Conservation (phyloP, 2,888 invertebrate genomes). For the Kuschelorhynchus macadamiae region DNA sequence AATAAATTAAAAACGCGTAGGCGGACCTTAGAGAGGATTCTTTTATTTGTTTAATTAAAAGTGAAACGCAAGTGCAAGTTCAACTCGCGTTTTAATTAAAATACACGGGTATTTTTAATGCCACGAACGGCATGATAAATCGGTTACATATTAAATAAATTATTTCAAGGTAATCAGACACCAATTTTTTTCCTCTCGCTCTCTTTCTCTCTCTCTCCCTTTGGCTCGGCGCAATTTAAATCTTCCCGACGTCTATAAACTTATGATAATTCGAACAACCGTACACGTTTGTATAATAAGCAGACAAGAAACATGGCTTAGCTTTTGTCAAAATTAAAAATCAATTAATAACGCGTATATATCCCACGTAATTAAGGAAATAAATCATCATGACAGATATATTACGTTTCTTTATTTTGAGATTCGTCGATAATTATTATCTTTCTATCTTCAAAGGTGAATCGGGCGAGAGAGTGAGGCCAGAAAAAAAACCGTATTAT, state of each 20-base stretch:
- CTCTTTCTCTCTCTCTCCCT: slow-evolving; percentile 19
- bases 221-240: slow-evolving; percentile 46
- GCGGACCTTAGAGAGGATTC: slow-evolving; percentile 3
- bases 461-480: slow-evolving; percentile 29
- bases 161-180: slow-evolving; percentile 49
- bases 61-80: slow-evolving; percentile 24
- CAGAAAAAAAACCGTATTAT: slow-evolving; percentile 52
- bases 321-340: slow-evolving; percentile 53
- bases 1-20: slow-evolving; percentile 13
- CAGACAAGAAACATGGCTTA: slow-evolving; percentile 45
- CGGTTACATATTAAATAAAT: slow-evolving; percentile 45
- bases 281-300: slow-evolving; percentile 52
- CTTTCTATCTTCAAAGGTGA: slow-evolving; percentile 52
- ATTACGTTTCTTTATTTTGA: slow-evolving; percentile 53
- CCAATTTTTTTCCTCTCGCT: slow-evolving; percentile 29
- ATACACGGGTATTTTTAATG: slow-evolving; percentile 34
- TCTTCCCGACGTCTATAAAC: slow-evolving; percentile 45
- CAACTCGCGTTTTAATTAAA: slow-evolving; percentile 31
- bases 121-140: slow-evolving; percentile 41
- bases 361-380: slow-evolving; percentile 52
- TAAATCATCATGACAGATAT: slow-evolving; percentile 54
- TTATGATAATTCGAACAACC: slow-evolving; percentile 47
- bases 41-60: slow-evolving; percentile 34
- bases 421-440: slow-evolving; percentile 52
- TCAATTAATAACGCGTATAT: slow-evolving; percentile 51